phyloP scores from a whole-genome alignment of 2,797 vertebrate species.

The Denticeps clupeoides region DNA sequence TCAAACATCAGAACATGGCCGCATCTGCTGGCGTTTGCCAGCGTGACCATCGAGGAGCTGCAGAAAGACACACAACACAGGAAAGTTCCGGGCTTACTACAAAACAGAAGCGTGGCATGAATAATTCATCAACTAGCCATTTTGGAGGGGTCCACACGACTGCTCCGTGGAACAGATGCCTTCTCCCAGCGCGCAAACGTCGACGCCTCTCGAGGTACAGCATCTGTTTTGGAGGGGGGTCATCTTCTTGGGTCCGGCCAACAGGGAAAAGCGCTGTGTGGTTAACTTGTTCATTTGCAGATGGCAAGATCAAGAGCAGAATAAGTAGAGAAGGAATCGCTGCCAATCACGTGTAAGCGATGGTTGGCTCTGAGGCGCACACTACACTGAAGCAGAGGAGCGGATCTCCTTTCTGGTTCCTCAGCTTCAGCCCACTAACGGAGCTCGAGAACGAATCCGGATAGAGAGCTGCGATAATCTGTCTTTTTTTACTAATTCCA shows the following conservation, averaged over 20 bases:
- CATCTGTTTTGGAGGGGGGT: conserved; percentile 57
- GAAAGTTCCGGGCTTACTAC: background rate
- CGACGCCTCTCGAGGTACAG: conserved; percentile 61
- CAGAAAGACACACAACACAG: background rate
- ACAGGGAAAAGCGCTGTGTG: conserved; percentile 62
- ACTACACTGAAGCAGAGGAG: too few relatives aligned
- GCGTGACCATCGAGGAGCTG: too few relatives aligned
- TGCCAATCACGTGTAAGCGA: too few relatives aligned
- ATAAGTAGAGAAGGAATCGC: too few relatives aligned
- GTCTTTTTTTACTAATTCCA: too few relatives aligned
- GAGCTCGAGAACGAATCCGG: too few relatives aligned
- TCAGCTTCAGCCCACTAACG: too few relatives aligned
- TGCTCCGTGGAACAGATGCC: conserved; percentile 64
- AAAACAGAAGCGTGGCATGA: conserved; percentile 44
- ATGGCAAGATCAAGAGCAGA: conserved; percentile 49
- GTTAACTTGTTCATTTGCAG: conserved; percentile 65
- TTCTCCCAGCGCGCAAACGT: conserved; percentile 40
- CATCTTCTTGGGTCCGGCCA: conserved; percentile 49
- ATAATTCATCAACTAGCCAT: conserved; percentile 68
- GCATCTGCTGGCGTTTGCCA: too few relatives aligned
- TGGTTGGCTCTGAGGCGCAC: too few relatives aligned
- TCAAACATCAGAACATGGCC: too few relatives aligned
- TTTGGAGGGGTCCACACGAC: conserved; percentile 48
- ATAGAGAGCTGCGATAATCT: too few relatives aligned
- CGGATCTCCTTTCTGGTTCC: too few relatives aligned